Percentiles rank a stretch among this genome's conserved stretches.
These are phyloP conservation scores for Phthorimaea operculella DNA, from an alignment of 1,140 invertebrate species.

Conservation along the genomic window DNA sequence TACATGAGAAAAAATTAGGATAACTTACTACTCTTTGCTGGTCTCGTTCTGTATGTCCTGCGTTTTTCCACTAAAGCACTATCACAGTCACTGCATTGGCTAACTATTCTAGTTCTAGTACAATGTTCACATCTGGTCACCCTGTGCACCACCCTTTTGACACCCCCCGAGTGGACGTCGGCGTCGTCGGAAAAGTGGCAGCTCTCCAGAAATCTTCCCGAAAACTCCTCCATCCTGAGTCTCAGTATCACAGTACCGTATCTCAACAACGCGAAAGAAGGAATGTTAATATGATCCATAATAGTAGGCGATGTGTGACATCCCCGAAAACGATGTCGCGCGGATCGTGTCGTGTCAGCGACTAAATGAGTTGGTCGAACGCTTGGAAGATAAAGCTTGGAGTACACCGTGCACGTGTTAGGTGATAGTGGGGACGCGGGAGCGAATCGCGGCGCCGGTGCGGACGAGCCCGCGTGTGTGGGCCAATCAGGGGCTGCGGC, in stretches of 20 bases:
- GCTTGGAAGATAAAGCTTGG: conserved; percentile 58
- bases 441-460: conserved; percentile 42
- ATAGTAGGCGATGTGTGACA: conserved; percentile 43
- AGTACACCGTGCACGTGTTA: conserved; percentile 46
- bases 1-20: conserved; percentile 19
- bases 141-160: conserved; percentile 25
- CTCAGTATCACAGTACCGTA: conserved; percentile 55
- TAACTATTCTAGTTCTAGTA: conserved; percentile 53
- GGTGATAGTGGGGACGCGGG: conserved; percentile 32
- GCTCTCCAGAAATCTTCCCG: conserved; percentile 15
- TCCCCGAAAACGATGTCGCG: conserved; percentile 55
- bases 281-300: conserved; percentile 52
- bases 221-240: conserved; percentile 45
- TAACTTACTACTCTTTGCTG: conserved; percentile 56
- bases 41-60: conserved; percentile 43
- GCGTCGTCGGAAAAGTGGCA: no score
- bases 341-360: conserved; percentile 52
- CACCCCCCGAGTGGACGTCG: conserved; percentile 3
- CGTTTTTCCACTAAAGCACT: conserved; percentile 50
- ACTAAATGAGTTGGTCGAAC: conserved; percentile 58
- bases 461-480: conserved; percentile 22
- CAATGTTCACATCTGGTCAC: conserved; percentile 49
- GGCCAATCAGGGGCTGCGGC: conserved; percentile 39
- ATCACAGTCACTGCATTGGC: conserved; percentile 61
- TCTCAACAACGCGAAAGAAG: conserved; percentile 43